Evolutionary conservation across 2,113 vertebrate species (phyloP).

Genomic region (Planiliza haematocheilus): DNA sequence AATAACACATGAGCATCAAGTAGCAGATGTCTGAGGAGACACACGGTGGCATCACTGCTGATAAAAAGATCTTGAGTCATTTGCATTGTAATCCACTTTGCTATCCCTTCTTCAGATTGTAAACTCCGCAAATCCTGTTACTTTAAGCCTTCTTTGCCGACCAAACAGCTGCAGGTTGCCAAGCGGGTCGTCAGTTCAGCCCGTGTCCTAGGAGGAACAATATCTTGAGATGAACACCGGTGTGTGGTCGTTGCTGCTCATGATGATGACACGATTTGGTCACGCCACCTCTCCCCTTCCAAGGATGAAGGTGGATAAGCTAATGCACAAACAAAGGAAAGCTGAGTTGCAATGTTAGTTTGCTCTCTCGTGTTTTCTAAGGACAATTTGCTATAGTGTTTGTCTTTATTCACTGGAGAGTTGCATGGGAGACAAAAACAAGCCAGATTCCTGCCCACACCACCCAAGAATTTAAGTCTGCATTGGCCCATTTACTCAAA

Average conservation of each 20-base stretch:
- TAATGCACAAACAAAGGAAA: not conserved
- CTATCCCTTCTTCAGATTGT: slow-evolving; percentile 61
- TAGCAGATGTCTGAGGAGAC: slow-evolving; percentile 38
- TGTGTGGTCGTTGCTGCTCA: slow-evolving; percentile 1
- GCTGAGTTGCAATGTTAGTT: slow-evolving; percentile 2
- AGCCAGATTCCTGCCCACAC: slow-evolving; percentile 11
- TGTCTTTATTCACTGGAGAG: slow-evolving; percentile 15
- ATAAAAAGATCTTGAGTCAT: slow-evolving; percentile 53
- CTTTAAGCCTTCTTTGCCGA: slow-evolving; percentile 79
- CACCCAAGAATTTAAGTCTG: not conserved
- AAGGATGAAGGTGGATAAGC: not conserved
- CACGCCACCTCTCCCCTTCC: not conserved
- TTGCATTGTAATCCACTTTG: slow-evolving; percentile 71
- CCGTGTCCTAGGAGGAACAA: slow-evolving; percentile 21
- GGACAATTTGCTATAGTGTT: no score
- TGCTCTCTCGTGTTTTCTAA: slow-evolving; percentile 4
- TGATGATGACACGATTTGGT: not conserved
- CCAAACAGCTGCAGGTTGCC: slow-evolving; percentile 59
- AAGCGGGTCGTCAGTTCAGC: slow-evolving; percentile 32
- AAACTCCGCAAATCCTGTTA: slow-evolving; percentile 82
- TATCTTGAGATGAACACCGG: not conserved
- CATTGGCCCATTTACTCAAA: slow-evolving; percentile 45
- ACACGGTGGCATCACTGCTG: slow-evolving; percentile 1
- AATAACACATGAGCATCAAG: slow-evolving; percentile 35
- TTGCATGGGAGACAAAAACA: slow-evolving; percentile 14